Evolutionary conservation across 2,888 invertebrate species (phyloP), one percentile per base, ranked within the genome.

Genomic region (Leuctra nigra): DNA sequence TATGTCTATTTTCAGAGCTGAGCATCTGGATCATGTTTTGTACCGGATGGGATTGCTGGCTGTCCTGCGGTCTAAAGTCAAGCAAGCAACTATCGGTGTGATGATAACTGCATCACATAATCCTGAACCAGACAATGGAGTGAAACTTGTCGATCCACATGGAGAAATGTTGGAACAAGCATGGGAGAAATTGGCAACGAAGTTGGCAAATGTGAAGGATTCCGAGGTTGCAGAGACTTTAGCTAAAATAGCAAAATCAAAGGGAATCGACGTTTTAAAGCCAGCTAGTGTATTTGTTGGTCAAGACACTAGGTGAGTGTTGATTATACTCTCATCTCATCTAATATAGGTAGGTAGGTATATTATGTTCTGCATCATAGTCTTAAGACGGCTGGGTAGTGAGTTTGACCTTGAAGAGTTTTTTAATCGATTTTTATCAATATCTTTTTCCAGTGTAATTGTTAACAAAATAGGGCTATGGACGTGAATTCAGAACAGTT

Each of bases 71-170:
- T 95, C 97, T 11, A 83, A 89, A 66, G 77, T 77, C 61, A 87
- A 86, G 68, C 83, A 84, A 75, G 86, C 86, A 66, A 81, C 86
- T 33, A 86, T 96, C 67, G 99, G 99, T 39, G 81, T 97, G n/a
- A 97, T 99, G 97, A 92, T 99, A 59, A 99, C 99, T 0, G 99
- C 99, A 0, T 98, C 98, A 0, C 99, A 99, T 71, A 99, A 99
- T 74, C 86, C 96, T 41, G 94, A 89, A 70, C 85, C 86, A 0
- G 98, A 98, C 69, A 98, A 98, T 72, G 98, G 98, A 1, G 90
- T 96, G 2, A 99, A 99, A 72, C 74, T 99, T 47, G 84, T 99
- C 44, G 98, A 99, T 73, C 95, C 96, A 1, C 81, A 81, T 63
- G 99, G 99, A 0, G 97, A 97, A 74, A 99, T 99, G 99, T 72